Conservation (phyloP, 2,888 invertebrate species). For the Caenorhabditis afra region DNA sequence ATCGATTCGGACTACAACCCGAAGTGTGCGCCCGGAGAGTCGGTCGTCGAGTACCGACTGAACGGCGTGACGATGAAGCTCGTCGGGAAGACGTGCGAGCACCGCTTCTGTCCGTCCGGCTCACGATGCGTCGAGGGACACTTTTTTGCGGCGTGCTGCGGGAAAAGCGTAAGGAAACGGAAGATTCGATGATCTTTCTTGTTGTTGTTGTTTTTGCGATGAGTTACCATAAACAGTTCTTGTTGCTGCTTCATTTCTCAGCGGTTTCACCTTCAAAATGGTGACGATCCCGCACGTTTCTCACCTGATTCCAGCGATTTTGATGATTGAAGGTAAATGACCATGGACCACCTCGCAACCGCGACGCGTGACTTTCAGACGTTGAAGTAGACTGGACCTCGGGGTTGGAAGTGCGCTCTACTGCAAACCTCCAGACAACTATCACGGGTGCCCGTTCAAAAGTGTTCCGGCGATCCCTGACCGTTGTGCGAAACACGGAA, state of each 20-base stretch:
- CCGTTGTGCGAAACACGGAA: slow-evolving; percentile 11
- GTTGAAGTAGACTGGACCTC: too few species aligned
- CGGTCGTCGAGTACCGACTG: slow-evolving; percentile 46
- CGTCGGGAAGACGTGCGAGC: slow-evolving; percentile 60
- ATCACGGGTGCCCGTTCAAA: slow-evolving; percentile 39
- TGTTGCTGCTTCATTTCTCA: background rate
- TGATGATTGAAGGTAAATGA: slow-evolving; percentile 15
- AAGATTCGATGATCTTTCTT: slow-evolving; percentile 11
- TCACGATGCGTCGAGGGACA: slow-evolving; percentile 56
- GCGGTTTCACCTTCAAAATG: too few species aligned
- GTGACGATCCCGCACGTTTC: slow-evolving; percentile 35
- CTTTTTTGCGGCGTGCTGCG: slow-evolving; percentile 65
- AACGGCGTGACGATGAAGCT: slow-evolving; percentile 56
- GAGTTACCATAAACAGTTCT: background rate
- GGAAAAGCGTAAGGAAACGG: slow-evolving; percentile 28
- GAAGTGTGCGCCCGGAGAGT: slow-evolving; percentile 46
- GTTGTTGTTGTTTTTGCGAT: background rate
- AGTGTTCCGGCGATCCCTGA: slow-evolving; percentile 21
- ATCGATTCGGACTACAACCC: slow-evolving; percentile 60
- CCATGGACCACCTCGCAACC: background rate
- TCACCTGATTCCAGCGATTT: slow-evolving; percentile 29
- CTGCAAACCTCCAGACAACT: slow-evolving; percentile 11
- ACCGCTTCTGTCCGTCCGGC: slow-evolving; percentile 63
- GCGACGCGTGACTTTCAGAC: too few species aligned
- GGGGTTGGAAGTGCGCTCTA: background rate